phyloP scores from a whole-genome alignment of 2,797 vertebrate species.

The Fundulus diaphanus region DNA sequence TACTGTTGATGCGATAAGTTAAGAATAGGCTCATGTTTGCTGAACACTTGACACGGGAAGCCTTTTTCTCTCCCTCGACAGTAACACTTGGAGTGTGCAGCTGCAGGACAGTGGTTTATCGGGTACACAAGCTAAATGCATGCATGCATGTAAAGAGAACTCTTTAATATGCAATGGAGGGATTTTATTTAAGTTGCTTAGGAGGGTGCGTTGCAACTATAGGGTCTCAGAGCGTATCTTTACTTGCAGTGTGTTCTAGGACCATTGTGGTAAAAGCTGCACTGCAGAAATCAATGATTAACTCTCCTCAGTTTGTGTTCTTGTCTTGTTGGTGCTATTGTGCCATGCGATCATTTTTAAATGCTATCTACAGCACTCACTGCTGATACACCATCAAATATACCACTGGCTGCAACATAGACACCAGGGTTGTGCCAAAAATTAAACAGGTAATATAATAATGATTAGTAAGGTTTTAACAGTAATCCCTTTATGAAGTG shows the following conservation, averaged over 20 bases:
- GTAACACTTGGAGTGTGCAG: conserved; percentile 69
- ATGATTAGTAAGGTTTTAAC: not conserved
- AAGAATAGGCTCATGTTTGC: conserved; percentile 80
- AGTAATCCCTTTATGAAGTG: not conserved
- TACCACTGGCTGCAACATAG: conserved; percentile 11
- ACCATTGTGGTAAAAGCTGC: conserved; percentile 37
- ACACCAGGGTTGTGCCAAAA: not conserved
- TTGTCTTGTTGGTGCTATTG: not conserved
- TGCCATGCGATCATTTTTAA: not conserved
- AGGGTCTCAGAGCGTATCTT: conserved; percentile 8
- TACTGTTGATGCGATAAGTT: conserved; percentile 78
- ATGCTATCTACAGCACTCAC: conserved; percentile 28
- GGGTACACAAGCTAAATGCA: conserved; percentile 8
- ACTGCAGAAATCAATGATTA: conserved; percentile 61
- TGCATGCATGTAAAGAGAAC: conserved; percentile 7
- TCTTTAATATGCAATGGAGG: not conserved
- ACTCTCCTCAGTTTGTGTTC: conserved; percentile 56
- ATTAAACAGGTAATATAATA: not conserved
- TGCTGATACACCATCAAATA: conserved; percentile 42
- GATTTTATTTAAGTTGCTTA: not conserved
- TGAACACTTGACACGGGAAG: conserved; percentile 76
- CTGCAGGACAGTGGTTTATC: conserved; percentile 62
- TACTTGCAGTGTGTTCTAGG: conserved; percentile 13
- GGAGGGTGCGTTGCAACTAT: not conserved
- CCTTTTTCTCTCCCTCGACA: conserved; percentile 68